phyloP scores from a whole-genome alignment of 1,140 invertebrate genomes.

The Cyrtorhinus lividipennis region DNA sequence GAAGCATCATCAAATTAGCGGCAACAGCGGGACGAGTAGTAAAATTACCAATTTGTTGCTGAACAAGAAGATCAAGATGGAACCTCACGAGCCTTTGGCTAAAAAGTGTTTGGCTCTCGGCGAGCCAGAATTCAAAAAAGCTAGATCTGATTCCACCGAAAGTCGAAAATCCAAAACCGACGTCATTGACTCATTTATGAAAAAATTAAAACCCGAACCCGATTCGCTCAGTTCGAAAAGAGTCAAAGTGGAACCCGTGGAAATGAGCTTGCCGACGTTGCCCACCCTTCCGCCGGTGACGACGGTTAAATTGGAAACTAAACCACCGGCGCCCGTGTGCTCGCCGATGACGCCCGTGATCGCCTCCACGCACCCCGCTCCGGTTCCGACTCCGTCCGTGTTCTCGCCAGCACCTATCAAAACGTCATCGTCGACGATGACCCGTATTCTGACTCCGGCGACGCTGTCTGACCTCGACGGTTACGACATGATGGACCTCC shows the following conservation, averaged over 20 bases:
- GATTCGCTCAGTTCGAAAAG: background rate
- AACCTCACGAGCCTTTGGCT: constrained; percentile 14
- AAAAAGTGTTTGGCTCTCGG: constrained; percentile 26
- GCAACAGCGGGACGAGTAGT: too few relatives aligned
- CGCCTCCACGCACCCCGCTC: background rate
- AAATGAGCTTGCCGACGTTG: background rate
- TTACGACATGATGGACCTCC: constrained; percentile 49
- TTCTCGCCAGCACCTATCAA: constrained; percentile 10
- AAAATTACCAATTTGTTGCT: background rate
- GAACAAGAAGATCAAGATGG: background rate
- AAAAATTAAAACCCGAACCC: constrained; percentile 1
- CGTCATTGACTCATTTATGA: background rate
- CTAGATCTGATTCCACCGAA: background rate
- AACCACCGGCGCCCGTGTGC: constrained; percentile 24
- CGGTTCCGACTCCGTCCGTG: background rate
- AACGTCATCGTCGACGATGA: constrained; percentile 4
- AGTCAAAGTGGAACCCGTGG: constrained; percentile 6
- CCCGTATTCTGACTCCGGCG: constrained; percentile 28
- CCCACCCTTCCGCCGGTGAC: constrained; percentile 23
- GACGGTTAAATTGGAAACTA: constrained; percentile 22
- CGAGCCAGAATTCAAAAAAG: constrained; percentile 21
- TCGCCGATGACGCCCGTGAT: background rate
- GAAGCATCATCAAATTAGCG: background rate
- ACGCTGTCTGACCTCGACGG: constrained; percentile 39
- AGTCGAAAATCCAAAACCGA: background rate